These are phyloP conservation scores for Pituophis catenifer DNA, from an alignment of 2,113 vertebrate genomes.

Conservation along the genomic window DNA sequence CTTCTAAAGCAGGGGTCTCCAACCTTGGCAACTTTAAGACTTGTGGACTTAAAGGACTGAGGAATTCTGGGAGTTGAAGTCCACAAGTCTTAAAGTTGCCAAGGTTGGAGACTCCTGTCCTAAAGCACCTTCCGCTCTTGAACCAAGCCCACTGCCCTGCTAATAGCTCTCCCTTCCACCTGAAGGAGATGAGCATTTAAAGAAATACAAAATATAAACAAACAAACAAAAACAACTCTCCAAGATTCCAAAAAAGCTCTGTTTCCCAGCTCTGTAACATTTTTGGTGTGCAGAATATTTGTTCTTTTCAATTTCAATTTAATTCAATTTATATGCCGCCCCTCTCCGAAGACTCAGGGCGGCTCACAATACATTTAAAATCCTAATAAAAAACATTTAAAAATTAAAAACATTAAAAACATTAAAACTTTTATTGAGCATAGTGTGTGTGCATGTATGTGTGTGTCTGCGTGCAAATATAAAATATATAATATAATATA, in stretches of 20 bases:
- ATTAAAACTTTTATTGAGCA: not conserved
- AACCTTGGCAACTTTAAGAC: no score
- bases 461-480: not conserved
- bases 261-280: not conserved
- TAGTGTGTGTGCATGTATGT: not conserved
- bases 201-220: not conserved
- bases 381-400: no score
- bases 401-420: no score
- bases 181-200: not conserved
- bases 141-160: not conserved
- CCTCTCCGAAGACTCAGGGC: no score
- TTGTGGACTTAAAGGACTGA: no score
- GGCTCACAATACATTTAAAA: no score
- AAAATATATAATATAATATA: no score
- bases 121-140: not conserved
- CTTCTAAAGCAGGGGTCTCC: not conserved
- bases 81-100: no score
- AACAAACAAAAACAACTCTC: not conserved
- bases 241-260: not conserved
- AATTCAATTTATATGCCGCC: no score
- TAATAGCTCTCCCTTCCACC: not conserved
- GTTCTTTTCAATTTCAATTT: not conserved
- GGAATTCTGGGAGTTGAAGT: no score
- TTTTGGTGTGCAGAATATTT: not conserved
- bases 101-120: no score